Conservation (phyloP, 1,140 invertebrate genomes). For the Bombus balteatus region DNA sequence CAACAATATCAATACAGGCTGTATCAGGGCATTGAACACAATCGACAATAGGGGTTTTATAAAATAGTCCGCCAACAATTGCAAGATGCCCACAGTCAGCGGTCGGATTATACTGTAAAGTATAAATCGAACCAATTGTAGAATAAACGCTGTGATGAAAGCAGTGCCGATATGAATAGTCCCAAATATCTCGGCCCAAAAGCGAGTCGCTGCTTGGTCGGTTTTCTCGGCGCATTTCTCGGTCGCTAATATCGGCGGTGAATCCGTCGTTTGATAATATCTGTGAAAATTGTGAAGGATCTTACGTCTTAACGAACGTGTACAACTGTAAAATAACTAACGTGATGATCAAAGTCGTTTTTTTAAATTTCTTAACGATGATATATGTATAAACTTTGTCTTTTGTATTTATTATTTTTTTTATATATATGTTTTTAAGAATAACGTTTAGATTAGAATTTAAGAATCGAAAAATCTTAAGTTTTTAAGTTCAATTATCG, state of each 20-base stretch:
- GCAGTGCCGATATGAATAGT: conserved; percentile 84
- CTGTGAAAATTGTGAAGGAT: conserved; percentile 66
- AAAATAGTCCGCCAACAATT: conserved; percentile 86
- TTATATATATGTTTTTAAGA: not conserved
- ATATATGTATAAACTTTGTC: not conserved
- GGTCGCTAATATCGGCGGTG: conserved; percentile 83
- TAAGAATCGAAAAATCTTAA: not conserved
- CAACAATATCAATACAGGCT: conserved; percentile 85
- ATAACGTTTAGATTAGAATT: not conserved
- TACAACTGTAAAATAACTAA: not conserved
- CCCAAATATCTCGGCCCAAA: conserved; percentile 88
- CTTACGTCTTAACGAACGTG: not conserved
- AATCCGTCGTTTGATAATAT: conserved; percentile 85
- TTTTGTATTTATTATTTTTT: not conserved
- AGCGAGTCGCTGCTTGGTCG: conserved; percentile 84
- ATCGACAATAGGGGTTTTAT: conserved; percentile 87
- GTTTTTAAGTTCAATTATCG: not conserved
- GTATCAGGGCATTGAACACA: conserved; percentile 86
- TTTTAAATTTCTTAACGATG: not conserved
- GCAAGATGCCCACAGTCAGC: conserved; percentile 84
- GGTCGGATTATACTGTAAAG: conserved; percentile 84
- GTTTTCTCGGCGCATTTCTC: conserved; percentile 85
- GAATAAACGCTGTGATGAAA: conserved; percentile 85
- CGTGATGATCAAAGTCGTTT: not conserved
- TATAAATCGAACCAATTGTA: conserved; percentile 84